phyloP scores from a whole-genome alignment of 2,888 invertebrate genomes.

The Dysmachus trigonus region DNA sequence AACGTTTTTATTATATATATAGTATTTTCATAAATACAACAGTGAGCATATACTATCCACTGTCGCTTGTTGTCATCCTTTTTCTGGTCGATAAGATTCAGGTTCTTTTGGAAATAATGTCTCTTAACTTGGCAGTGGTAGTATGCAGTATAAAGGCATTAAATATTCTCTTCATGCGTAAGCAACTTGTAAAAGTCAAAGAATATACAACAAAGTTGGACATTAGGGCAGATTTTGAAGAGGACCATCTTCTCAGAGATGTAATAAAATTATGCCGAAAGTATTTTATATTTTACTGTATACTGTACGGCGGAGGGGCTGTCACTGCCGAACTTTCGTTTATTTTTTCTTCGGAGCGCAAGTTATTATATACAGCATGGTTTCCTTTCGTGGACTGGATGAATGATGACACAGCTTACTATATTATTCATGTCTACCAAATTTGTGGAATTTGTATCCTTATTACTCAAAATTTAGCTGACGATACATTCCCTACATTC shows the following conservation, averaged over 20 bases:
- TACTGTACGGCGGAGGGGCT: background rate
- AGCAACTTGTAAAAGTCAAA: background rate
- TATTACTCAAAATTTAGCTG: constrained; percentile 9
- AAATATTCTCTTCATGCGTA: background rate
- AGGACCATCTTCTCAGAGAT: background rate
- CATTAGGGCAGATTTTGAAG: background rate
- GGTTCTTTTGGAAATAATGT: background rate
- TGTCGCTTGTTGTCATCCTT: background rate
- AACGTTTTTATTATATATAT: background rate
- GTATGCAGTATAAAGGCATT: background rate
- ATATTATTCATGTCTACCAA: background rate
- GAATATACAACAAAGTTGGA: background rate
- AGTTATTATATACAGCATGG: background rate
- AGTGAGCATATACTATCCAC: background rate
- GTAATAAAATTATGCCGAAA: background rate
- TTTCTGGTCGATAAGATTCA: background rate
- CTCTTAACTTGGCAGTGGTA: background rate
- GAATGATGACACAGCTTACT: background rate
- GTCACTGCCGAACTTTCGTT: background rate
- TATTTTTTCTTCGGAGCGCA: background rate
- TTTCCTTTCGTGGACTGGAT: constrained; percentile 3
- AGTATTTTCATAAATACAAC: background rate
- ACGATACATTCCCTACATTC: background rate
- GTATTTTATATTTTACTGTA: background rate
- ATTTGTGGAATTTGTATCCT: background rate